These are phyloP conservation scores for Ceyx margarethae DNA, from an alignment of 2,113 vertebrate species.

Conservation along the genomic window DNA sequence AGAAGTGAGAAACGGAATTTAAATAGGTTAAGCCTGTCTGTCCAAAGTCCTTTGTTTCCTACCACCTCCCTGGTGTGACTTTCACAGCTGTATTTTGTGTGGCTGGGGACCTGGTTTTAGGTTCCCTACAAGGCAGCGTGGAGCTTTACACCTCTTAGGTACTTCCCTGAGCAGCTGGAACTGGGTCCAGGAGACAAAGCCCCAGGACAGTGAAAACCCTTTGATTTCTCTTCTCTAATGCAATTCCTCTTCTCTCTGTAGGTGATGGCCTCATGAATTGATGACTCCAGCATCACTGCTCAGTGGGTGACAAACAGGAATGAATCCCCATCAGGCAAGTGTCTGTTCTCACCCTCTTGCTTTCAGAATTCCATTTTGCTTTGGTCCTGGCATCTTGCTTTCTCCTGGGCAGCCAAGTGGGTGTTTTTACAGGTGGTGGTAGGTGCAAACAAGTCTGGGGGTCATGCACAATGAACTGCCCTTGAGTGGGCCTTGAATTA, in stretches of 20 bases:
- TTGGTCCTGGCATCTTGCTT: not conserved
- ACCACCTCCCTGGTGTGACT: slow-evolving; percentile 46
- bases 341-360: not conserved
- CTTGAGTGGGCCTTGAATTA: not conserved
- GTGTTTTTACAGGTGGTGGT: not conserved
- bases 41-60: slow-evolving; percentile 41
- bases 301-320: not conserved
- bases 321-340: not conserved
- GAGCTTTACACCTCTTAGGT: not conserved
- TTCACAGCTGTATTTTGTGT: slow-evolving; percentile 20
- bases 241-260: not conserved
- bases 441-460: not conserved
- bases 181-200: not conserved
- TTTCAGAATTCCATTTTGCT: not conserved
- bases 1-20: slow-evolving; percentile 23
- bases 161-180: not conserved
- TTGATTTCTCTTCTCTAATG: not conserved
- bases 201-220: not conserved
- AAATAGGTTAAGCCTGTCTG: slow-evolving; percentile 39
- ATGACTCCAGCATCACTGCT: not conserved
- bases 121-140: not conserved
- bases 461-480: not conserved
- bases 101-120: not conserved
- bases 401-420: not conserved
- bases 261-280: not conserved